Evolutionary conservation across 2,888 invertebrate species (phyloP).

Genomic region (Cryptocephalus primarius): DNA sequence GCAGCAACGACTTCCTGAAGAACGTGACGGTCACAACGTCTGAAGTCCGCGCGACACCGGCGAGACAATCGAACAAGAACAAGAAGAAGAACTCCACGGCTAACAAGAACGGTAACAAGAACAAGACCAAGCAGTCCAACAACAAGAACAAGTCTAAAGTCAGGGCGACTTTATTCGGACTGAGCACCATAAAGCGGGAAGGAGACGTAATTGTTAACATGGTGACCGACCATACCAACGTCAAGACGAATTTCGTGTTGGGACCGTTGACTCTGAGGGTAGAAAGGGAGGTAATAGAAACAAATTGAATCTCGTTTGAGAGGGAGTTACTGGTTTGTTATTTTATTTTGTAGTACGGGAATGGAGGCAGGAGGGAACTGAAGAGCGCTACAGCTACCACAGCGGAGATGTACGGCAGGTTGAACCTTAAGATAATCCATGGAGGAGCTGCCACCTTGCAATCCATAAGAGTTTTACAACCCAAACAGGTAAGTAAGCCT

Average conservation of each 20-base stretch:
- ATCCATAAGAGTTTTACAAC: slow-evolving; percentile 75
- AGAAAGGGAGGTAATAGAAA: slow-evolving; percentile 52
- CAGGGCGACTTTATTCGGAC: slow-evolving; percentile 68
- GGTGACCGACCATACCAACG: slow-evolving; percentile 68
- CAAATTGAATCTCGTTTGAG: too few species aligned
- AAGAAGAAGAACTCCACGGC: slow-evolving; percentile 28
- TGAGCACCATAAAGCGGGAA: slow-evolving; percentile 65
- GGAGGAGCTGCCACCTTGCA: slow-evolving; percentile 74
- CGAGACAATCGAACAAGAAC: slow-evolving; percentile 21
- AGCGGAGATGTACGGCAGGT: slow-evolving; percentile 73
- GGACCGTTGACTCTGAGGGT: slow-evolving; percentile 72
- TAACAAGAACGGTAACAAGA: slow-evolving; percentile 5
- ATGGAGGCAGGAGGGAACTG: slow-evolving; percentile 67
- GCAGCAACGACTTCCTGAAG: slow-evolving; percentile 13
- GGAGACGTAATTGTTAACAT: slow-evolving; percentile 74
- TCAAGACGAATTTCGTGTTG: slow-evolving; percentile 70
- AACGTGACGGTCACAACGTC: slow-evolving; percentile 15
- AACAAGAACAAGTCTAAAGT: slow-evolving; percentile 51
- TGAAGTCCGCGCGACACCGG: slow-evolving; percentile 2
- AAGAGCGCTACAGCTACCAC: slow-evolving; percentile 82
- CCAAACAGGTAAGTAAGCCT: slow-evolving; percentile 62
- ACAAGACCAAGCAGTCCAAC: slow-evolving; percentile 14
- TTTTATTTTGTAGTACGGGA: slow-evolving; percentile 47
- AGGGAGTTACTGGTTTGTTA: background rate
- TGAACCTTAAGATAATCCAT: slow-evolving; percentile 65